Evolutionary conservation across 2,797 vertebrate genomes (phyloP).

Genomic region (Alfaro cultratus): DNA sequence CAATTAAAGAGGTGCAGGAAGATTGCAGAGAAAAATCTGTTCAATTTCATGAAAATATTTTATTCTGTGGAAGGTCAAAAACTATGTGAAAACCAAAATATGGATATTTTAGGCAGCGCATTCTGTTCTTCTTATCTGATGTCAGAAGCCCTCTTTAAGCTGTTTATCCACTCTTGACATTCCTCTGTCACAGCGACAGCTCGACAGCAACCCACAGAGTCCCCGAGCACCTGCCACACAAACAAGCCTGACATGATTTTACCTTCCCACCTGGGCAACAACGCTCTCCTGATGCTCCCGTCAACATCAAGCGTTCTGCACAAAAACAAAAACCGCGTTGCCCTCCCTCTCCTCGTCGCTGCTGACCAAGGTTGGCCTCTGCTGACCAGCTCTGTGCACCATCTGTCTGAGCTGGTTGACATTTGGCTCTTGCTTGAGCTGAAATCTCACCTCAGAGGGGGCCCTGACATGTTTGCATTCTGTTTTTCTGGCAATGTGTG

Average conservation of each 20-base stretch:
- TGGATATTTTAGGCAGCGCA: background rate
- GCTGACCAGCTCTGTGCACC: constrained; percentile 64
- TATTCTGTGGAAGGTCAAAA: background rate
- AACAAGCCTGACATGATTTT: constrained; percentile 39
- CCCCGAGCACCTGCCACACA: constrained; percentile 48
- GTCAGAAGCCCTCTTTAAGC: constrained; percentile 18
- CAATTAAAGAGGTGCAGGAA: background rate
- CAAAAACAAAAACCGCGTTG: constrained; percentile 31
- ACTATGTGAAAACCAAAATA: background rate
- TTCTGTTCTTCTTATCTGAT: background rate
- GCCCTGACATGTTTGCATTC: constrained; percentile 44
- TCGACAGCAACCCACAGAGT: constrained; percentile 44
- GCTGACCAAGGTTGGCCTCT: constrained; percentile 52
- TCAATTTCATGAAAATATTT: background rate
- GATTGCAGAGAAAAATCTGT: background rate
- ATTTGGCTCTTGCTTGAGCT: constrained; percentile 66
- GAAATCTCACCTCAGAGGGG: constrained; percentile 56
- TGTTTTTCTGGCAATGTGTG: constrained; percentile 22
- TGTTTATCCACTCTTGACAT: constrained; percentile 16
- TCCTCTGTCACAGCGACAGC: constrained; percentile 32
- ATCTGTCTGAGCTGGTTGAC: constrained; percentile 78
- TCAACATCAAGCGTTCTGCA: constrained; percentile 36
- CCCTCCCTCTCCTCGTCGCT: constrained; percentile 33
- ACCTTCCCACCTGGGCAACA: constrained; percentile 39
- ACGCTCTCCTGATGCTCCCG: constrained; percentile 43